Evolutionary conservation across 2,113 vertebrate species (phyloP).

Genomic region (Capra hircus): DNA sequence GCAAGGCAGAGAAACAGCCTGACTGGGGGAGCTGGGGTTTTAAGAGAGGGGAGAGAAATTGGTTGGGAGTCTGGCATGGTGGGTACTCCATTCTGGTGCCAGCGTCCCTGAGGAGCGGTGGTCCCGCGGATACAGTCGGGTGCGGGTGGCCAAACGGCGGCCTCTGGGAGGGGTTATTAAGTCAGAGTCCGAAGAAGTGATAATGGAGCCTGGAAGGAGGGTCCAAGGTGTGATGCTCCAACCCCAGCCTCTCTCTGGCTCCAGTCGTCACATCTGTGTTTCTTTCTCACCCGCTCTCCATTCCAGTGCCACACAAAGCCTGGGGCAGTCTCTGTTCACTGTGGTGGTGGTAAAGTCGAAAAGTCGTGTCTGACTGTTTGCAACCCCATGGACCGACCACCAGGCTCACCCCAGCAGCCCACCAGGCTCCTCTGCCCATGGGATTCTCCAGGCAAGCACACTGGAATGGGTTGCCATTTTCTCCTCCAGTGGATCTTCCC

Average conservation of each 20-base stretch:
- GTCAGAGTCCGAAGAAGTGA: neutral
- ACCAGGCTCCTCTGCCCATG: neutral
- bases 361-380: neutral
- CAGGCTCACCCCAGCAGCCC: neutral
- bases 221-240: rapidly evolving
- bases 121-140: constrained; percentile 44
- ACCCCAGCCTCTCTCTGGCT: rapidly evolving
- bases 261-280: rapidly evolving
- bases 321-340: neutral
- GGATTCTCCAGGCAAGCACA: neutral
- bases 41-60: constrained; percentile 29
- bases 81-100: constrained; percentile 63
- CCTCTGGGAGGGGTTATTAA: neutral
- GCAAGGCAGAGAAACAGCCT: constrained; percentile 34
- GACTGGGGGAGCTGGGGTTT: constrained; percentile 38
- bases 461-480: neutral
- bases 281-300: neutral
- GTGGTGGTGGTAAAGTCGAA: neutral
- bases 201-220: neutral
- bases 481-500: neutral
- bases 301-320: neutral
- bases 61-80: constrained; percentile 68
- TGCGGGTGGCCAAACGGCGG: neutral
- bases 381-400: neutral
- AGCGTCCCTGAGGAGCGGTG: constrained; percentile 61